A percentile compares a stretch with the other conserved stretches of the same genome.
phyloP scores from a whole-genome alignment of 2,888 invertebrate species.

The Tethea ocularis region DNA sequence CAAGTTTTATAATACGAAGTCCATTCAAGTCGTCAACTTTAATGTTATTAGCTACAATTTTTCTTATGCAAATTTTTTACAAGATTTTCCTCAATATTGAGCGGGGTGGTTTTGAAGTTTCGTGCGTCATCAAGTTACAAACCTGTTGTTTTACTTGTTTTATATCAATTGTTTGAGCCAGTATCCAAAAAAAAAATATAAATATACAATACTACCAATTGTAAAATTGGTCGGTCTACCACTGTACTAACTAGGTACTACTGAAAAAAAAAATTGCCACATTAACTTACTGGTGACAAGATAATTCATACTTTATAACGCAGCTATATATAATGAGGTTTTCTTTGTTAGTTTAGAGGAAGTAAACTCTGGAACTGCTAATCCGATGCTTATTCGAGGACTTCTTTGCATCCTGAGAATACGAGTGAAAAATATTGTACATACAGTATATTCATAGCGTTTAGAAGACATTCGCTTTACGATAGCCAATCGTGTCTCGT shows the following conservation, averaged over 20 bases:
- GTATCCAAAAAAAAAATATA: background rate
- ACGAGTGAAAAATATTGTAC: background rate
- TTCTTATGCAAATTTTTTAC: slow-evolving; percentile 21
- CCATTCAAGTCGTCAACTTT: slow-evolving; percentile 38
- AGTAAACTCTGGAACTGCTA: too few species aligned
- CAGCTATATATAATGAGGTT: too few species aligned
- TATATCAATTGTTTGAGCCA: background rate
- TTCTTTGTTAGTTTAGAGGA: too few species aligned
- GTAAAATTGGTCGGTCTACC: too few species aligned
- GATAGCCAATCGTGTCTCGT: background rate
- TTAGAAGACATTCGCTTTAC: background rate
- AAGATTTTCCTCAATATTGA: slow-evolving; percentile 16
- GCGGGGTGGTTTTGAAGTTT: background rate
- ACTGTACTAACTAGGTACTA: too few species aligned
- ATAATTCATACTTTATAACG: too few species aligned
- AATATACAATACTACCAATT: too few species aligned
- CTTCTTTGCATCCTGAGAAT: too few species aligned
- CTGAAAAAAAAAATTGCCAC: too few species aligned
- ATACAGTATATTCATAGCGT: background rate
- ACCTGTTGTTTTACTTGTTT: background rate
- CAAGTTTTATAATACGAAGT: slow-evolving; percentile 17
- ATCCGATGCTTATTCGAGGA: too few species aligned
- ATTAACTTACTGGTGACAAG: too few species aligned
- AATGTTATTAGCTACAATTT: slow-evolving; percentile 28
- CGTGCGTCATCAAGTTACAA: background rate